Conservation (phyloP, 2,113 vertebrate genomes). For the Corynorhinus townsendii region DNA sequence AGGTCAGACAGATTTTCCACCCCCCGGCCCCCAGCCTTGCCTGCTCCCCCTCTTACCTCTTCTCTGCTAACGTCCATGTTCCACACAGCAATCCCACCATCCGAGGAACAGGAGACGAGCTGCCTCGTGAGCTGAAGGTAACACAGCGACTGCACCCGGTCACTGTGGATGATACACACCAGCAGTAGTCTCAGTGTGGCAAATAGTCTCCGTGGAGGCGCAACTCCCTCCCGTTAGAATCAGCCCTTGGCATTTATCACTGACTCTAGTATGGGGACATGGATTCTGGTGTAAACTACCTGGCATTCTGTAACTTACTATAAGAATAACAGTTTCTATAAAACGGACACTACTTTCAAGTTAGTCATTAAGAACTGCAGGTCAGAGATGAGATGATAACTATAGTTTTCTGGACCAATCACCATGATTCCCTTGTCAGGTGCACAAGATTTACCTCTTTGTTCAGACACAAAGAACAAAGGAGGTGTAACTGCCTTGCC, state of each 20-base stretch:
- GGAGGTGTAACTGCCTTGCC: background rate
- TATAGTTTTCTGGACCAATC: background rate
- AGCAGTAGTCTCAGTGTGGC: background rate
- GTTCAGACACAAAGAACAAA: background rate
- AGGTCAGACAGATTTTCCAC: accelerated
- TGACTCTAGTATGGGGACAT: accelerated
- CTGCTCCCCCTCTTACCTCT: conserved; percentile 83
- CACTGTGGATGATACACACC: conserved; percentile 78
- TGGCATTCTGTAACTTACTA: background rate
- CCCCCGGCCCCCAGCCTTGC: accelerated
- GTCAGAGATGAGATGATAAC: background rate
- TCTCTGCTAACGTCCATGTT: conserved; percentile 96
- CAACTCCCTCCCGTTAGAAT: background rate
- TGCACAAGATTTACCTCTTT: background rate
- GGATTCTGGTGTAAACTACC: background rate
- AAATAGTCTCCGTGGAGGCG: background rate
- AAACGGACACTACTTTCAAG: background rate
- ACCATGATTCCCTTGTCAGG: background rate
- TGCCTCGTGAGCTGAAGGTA: conserved; percentile 93
- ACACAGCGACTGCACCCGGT: conserved; percentile 93
- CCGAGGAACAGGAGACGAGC: conserved; percentile 93
- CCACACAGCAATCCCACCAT: conserved; percentile 97
- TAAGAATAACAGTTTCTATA: background rate
- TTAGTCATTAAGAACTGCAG: background rate
- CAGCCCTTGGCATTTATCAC: background rate